Evolutionary conservation across 2,113 vertebrate species (phyloP).

Genomic region (Eleginops maclovinus): DNA sequence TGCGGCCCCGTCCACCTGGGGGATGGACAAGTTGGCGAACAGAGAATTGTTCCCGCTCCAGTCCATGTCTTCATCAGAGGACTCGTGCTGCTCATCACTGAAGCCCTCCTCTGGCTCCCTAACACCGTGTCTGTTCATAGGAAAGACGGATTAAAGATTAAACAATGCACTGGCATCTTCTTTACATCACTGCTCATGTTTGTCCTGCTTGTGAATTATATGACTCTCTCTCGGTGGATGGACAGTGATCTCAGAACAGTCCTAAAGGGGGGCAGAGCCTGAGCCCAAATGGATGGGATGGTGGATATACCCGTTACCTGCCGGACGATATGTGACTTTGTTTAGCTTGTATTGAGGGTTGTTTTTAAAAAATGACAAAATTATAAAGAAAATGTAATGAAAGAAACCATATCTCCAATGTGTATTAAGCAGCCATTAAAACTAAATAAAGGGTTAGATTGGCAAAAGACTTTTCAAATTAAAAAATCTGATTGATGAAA

Average conservation of each 20-base stretch:
- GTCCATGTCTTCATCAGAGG: conserved; percentile 95
- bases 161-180: conserved; percentile 4
- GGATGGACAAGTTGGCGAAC: conserved; percentile 92
- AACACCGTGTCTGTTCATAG: conserved; percentile 76
- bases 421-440: neutral
- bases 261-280: too few species aligned
- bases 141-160: conserved; percentile 6
- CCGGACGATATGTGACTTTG: neutral
- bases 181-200: neutral
- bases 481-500: neutral
- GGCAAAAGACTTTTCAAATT: neutral
- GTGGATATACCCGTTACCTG: too few species aligned
- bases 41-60: conserved; percentile 90
- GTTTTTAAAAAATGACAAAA: neutral
- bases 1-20: conserved; percentile 96
- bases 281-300: too few species aligned
- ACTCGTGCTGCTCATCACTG: conserved; percentile 90
- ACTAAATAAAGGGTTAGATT: neutral
- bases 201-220: neutral
- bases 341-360: neutral
- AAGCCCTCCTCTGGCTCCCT: conserved; percentile 86
- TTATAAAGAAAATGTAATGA: neutral
- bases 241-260: neutral
- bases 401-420: neutral
- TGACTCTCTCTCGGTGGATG: neutral